Percentiles rank a stretch among this genome's conserved stretches.
These are phyloP conservation scores for Coracopsis vasa DNA, from an alignment of 2,113 vertebrate genomes.

Conservation along the genomic window DNA sequence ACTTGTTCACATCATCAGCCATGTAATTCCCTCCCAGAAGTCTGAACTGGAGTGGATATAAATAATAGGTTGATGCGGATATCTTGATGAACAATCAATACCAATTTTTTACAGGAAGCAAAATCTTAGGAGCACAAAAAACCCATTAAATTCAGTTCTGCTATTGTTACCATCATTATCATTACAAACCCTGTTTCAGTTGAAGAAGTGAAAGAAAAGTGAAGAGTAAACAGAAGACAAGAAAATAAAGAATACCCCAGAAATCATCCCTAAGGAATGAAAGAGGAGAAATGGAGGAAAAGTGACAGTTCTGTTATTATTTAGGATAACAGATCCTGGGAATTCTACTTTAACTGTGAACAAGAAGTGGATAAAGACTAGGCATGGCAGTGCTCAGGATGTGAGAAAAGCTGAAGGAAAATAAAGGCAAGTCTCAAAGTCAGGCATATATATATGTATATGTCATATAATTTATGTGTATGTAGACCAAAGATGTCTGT, in stretches of 20 bases:
- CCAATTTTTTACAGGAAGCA: slow-evolving; percentile 28
- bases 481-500: neutral
- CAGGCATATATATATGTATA: neutral
- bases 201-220: slow-evolving; percentile 11
- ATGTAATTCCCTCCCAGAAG: neutral
- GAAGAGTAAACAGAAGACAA: neutral
- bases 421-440: neutral
- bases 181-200: neutral
- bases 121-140: neutral
- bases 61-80: slow-evolving; percentile 33
- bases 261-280: neutral
- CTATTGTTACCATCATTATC: neutral
- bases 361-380: neutral
- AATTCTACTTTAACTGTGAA: neutral
- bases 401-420: neutral
- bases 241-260: neutral
- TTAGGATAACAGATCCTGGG: neutral
- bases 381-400: neutral
- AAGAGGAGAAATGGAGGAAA: neutral
- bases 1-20: slow-evolving; percentile 32
- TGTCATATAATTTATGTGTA: neutral
- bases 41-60: neutral
- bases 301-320: neutral
- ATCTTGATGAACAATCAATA: slow-evolving; percentile 61
- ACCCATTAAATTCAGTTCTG: neutral